These are phyloP conservation scores for Babylonia areolata DNA, from an alignment of 1,140 invertebrate species.

Conservation along the genomic window DNA sequence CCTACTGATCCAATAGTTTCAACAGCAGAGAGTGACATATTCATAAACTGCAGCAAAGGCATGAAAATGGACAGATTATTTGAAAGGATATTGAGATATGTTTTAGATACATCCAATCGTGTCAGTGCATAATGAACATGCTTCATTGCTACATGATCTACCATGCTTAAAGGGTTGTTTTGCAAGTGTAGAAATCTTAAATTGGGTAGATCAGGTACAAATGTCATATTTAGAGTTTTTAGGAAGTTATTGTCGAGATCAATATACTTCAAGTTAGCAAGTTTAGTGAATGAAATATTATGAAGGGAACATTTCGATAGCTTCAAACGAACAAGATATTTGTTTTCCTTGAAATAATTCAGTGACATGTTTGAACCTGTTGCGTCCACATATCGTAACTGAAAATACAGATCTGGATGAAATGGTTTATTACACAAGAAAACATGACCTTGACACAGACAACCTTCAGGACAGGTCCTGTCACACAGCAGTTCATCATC, in stretches of 20 bases:
- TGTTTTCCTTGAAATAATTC: background rate
- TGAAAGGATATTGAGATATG: background rate
- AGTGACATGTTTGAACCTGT: constrained; percentile 1
- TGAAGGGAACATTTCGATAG: background rate
- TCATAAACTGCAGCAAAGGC: background rate
- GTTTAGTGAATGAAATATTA: background rate
- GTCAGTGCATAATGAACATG: background rate
- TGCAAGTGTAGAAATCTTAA: constrained; percentile 23
- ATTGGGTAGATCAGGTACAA: constrained; percentile 3
- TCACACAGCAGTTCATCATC: constrained; percentile 45
- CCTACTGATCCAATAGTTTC: background rate
- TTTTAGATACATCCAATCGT: background rate
- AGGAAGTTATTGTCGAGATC: constrained; percentile 37
- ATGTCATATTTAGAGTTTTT: background rate
- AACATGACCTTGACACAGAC: constrained; percentile 29
- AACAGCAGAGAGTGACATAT: background rate
- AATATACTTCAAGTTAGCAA: background rate
- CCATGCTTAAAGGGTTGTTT: background rate
- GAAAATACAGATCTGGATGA: background rate
- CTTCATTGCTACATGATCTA: background rate
- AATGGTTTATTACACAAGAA: constrained; percentile 1
- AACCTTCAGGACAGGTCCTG: constrained; percentile 49
- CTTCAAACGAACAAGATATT: background rate
- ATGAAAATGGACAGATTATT: background rate
- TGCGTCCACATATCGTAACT: background rate